Percentiles rank a stretch among this genome's conserved stretches.
phyloP scores from a whole-genome alignment of 2,888 invertebrate genomes.

The Polia nebulosa region DNA sequence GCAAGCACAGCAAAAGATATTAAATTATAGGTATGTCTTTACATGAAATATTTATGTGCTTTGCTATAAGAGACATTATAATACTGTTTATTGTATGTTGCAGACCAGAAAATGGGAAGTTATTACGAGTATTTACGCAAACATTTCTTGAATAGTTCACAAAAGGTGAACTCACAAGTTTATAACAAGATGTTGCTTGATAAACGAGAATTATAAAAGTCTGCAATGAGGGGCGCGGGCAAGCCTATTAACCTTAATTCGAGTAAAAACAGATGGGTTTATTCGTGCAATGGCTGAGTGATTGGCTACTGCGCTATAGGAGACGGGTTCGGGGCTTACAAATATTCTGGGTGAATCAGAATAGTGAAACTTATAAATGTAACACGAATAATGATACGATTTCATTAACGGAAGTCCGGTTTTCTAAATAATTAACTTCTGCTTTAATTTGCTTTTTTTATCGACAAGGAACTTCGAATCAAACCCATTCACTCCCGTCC shows the following conservation, averaged over 20 bases:
- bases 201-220: slow-evolving; percentile 3
- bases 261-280: background rate
- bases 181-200: slow-evolving; percentile 2
- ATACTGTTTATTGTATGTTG: too few relatives aligned
- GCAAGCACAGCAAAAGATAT: background rate
- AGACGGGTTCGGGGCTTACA: background rate
- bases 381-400: slow-evolving; percentile 7
- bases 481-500: background rate
- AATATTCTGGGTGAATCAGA: background rate
- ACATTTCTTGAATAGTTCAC: background rate
- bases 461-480: background rate
- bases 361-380: background rate
- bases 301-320: slow-evolving; percentile 5
- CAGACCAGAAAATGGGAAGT: too few relatives aligned
- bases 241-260: slow-evolving; percentile 39
- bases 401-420: background rate
- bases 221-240: background rate
- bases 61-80: too few relatives aligned
- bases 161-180: slow-evolving; percentile 12
- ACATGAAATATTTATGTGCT: too few relatives aligned
- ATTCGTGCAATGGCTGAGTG: slow-evolving; percentile 8
- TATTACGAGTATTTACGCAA: background rate
- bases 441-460: background rate
- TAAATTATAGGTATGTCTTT: too few relatives aligned
- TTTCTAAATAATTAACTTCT: background rate